A percentile compares a stretch with the other conserved stretches of the same genome.
Conservation (phyloP, 2,888 invertebrate genomes). For the Tholera decimalis region DNA sequence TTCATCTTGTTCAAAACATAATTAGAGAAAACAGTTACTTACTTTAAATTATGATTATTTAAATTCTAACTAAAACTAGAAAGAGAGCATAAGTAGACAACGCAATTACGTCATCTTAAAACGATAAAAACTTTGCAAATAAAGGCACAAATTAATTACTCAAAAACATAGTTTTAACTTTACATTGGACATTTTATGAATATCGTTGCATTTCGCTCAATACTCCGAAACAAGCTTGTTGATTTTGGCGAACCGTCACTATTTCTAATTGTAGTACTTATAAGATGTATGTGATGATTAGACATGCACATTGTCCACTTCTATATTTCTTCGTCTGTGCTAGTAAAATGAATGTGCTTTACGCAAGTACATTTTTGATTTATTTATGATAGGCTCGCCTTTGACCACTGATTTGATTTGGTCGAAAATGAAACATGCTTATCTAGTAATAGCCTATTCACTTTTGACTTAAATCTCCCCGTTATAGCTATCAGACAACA, state of each 20-base stretch:
- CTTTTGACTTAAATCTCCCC: too few relatives aligned
- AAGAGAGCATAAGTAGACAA: constrained; percentile 1
- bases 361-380: too few relatives aligned
- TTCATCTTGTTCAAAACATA: neutral
- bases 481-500: too few relatives aligned
- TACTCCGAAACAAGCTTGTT: constrained; percentile 22
- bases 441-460: too few relatives aligned
- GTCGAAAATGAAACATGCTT: too few relatives aligned
- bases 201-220: constrained; percentile 31
- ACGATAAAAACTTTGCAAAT: constrained; percentile 46
- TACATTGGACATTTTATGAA: constrained; percentile 24
- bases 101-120: constrained; percentile 12
- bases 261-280: constrained; percentile 15
- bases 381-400: too few relatives aligned
- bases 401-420: too few relatives aligned
- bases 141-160: constrained; percentile 49
- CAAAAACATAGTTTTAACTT: constrained; percentile 47
- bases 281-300: constrained; percentile 15
- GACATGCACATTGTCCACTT: constrained; percentile 1
- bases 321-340: neutral
- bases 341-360: neutral
- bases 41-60: neutral
- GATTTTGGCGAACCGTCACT: constrained; percentile 27
- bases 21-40: neutral
- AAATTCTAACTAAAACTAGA: neutral